Base-by-base conservation (phyloP, 1,140 invertebrate genomes). In the Drosophila malerkotliana region DNA sequence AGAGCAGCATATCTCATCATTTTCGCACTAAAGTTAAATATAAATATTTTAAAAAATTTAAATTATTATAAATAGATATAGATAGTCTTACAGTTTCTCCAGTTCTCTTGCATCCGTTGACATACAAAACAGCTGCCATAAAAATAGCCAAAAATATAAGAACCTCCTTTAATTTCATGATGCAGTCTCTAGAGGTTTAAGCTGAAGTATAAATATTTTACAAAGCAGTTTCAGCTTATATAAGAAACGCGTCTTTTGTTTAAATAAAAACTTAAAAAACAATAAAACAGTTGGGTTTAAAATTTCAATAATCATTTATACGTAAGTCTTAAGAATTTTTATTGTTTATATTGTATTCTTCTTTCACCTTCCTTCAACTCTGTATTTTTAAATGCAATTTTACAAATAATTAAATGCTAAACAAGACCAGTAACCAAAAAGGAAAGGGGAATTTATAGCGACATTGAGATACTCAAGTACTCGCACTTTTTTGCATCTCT, bases 381-480 rank as follows among this genome's bases (percentile, higher is more conserved):
- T 44, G 67, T 69, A 82, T 74, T 49, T 58, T 37, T 47, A 77
- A 58, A 48, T 57, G 73, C 32, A 26, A 48, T 34, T 45, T 44
- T 41, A 52, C 69, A 68, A 79, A 79, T 79, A 79, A 79, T 79
- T 79, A 79, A 79, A 74, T 73, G 57, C 45, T 57, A 51, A 56
- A 15, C 32, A 8, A 30, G 26, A 28, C 26, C 6, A 28, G 26
- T 7, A 28, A 28, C 26, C 26, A 28, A 8, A 7, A 6, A 3
- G 4, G 45, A 55, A 72, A 72, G 44, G 18, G 61, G 56, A 77
- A 72, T 59, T 60, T 45, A 28, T 47, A 15, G 12, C 59, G 34
- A 26, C 26, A 57, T 53, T 53, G 55, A 12, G 49, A 69, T 54
- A 37, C 45, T 15, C 5, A 56, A 37, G 48, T 61, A 41, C 53